A percentile compares a stretch with the other conserved stretches of the same genome.
These are phyloP conservation scores for Drosophila nr. medialis DNA, from an alignment of 2,888 invertebrate species.

Conservation along the genomic window DNA sequence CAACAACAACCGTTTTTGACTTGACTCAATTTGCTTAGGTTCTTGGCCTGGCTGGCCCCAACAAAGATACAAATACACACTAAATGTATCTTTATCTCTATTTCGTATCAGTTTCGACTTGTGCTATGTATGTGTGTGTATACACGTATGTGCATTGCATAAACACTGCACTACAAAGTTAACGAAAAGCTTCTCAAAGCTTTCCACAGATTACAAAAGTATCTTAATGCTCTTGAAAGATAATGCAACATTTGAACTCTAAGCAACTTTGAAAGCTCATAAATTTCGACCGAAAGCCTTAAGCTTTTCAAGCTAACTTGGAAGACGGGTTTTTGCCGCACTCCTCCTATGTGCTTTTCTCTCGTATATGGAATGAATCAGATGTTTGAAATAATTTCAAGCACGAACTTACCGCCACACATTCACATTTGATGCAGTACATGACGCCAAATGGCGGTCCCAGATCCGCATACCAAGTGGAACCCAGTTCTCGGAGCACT, in stretches of 20 bases:
- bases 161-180: not conserved
- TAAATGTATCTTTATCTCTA: conserved; percentile 29
- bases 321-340: not conserved
- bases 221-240: not conserved
- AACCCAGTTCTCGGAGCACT: conserved; percentile 93
- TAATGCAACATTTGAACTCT: not conserved
- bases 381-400: not conserved
- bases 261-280: not conserved
- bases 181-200: not conserved
- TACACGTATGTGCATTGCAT: not conserved
- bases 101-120: conserved; percentile 22
- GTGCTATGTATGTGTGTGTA: not conserved
- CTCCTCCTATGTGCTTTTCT: not conserved
- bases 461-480: conserved; percentile 96
- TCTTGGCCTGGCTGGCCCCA: conserved; percentile 15
- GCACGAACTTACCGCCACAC: conserved; percentile 93
- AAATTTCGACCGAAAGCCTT: not conserved
- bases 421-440: conserved; percentile 98
- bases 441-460: conserved; percentile 97
- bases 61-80: conserved; percentile 15
- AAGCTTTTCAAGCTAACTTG: not conserved
- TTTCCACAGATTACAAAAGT: not conserved
- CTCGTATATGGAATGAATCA: not conserved
- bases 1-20: conserved; percentile 20
- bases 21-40: conserved; percentile 53